A percentile compares a stretch with the other conserved stretches of the same genome.
Conservation (phyloP, 2,797 vertebrate species). For the Mionectes olivaceus region DNA sequence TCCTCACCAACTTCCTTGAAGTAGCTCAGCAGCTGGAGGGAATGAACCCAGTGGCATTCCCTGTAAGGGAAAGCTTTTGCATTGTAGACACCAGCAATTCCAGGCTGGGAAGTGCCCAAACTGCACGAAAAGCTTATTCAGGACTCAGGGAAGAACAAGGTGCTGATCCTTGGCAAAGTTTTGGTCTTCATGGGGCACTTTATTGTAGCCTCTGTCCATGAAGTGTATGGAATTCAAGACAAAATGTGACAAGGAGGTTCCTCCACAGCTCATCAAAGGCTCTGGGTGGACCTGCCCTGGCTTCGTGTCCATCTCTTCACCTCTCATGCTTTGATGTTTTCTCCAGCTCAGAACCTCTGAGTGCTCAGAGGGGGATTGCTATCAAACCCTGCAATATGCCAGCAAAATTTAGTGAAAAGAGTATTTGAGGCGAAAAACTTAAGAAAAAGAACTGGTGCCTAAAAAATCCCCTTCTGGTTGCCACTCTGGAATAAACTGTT, state of each 20-base stretch:
- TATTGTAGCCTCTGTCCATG: fast-evolving
- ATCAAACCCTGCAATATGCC: neutral
- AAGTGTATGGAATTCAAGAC: neutral
- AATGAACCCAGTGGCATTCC: neutral
- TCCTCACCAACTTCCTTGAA: neutral
- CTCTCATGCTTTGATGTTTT: neutral
- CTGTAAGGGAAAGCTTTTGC: neutral
- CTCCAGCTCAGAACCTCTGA: neutral
- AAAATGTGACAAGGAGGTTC: neutral
- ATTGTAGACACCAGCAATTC: neutral
- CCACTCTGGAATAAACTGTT: neutral
- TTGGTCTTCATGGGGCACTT: neutral
- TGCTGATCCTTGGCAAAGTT: neutral
- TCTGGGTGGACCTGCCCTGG: neutral
- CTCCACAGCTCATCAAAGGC: neutral
- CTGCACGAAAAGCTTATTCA: neutral
- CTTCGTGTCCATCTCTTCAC: neutral
- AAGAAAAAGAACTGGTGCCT: neutral
- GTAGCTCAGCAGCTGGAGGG: neutral
- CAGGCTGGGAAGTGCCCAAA: neutral
- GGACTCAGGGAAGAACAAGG: neutral
- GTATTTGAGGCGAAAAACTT: neutral
- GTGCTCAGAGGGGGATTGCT: neutral
- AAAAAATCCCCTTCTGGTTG: neutral
- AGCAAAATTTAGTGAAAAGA: neutral